Base-by-base conservation (phyloP, 1,140 invertebrate species). In the Sinella curviseta region DNA sequence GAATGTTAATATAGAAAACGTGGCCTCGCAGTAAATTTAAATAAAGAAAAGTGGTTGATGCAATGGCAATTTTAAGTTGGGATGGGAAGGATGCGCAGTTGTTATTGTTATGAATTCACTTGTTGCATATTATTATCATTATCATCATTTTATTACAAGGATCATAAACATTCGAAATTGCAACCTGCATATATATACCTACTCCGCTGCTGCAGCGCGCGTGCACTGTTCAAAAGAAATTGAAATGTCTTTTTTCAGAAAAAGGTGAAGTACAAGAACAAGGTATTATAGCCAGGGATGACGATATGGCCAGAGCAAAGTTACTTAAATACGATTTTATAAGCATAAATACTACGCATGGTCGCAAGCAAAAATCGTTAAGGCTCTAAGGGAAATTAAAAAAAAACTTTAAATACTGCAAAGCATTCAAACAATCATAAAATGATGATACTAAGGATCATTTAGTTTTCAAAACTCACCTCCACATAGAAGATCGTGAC, bases 401-500 rank as follows among this genome's bases (percentile, higher is more conserved):
- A 48, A 20, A 20, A 48, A 20, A 48, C 39, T 48, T 12, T 48
- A 48, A 48, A 48, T 48, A n/a, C n/a, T n/a, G 39, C 39, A 20
- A 48, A 48, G 20, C 39, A 48, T 48, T 20, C 39, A 48, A 48
- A 48, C 39, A 12, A 48, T 48, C 20, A 48, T 20, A 48, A 8
- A 20, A 48, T 12, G 39, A 48, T 8, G 39, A 48, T 48, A 48
- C 39, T 48, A 48, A 48, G 8, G 39, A 48, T 48, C 8, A 48
- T 48, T 48, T 70, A 14, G 2, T 70, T 70, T 70, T 17, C 31
- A 31, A 8, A 73, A 31, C 79, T 82, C 77, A 83, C 82, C 90
- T 84, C 89, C 89, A 90, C 86, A 89, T 88, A 31, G 87, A 87
- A 80, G 89, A 88, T 76, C 89, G 85, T 14, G 88, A 87, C 1